A percentile compares a stretch with the other conserved stretches of the same genome.
Conservation (phyloP, 2,888 invertebrate species). For the Digitonthophagus gazella region DNA sequence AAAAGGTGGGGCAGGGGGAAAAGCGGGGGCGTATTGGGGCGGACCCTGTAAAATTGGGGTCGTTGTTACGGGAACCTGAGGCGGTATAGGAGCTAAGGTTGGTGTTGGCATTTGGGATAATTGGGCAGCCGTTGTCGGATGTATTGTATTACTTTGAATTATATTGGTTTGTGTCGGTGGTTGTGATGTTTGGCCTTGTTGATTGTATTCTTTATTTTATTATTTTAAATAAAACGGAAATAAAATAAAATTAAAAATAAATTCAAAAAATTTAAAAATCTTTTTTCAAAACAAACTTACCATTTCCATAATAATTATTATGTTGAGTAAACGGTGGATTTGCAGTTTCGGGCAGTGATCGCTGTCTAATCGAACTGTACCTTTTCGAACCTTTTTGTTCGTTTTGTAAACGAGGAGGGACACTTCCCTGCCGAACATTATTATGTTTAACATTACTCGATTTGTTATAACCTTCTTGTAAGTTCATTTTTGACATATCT, state of each 20-base stretch:
- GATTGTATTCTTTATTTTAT: constrained; percentile 40
- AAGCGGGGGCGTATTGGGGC: constrained; percentile 42
- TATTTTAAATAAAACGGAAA: not conserved
- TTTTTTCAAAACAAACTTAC: constrained; percentile 32
- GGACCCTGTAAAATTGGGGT: constrained; percentile 40
- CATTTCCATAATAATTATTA: constrained; percentile 45
- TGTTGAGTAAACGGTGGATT: constrained; percentile 43
- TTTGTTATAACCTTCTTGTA: constrained; percentile 39
- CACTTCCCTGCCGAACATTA: constrained; percentile 43
- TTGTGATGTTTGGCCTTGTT: constrained; percentile 33
- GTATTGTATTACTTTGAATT: constrained; percentile 27
- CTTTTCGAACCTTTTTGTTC: constrained; percentile 56
- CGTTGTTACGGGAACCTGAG: constrained; percentile 42
- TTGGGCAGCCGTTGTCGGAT: constrained; percentile 23
- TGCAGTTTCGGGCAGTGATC: constrained; percentile 58
- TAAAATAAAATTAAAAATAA: constrained; percentile 5
- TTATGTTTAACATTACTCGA: constrained; percentile 28
- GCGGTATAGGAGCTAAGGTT: constrained; percentile 30
- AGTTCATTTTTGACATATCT: constrained; percentile 43
- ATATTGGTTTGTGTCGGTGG: constrained; percentile 33
- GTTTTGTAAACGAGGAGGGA: constrained; percentile 47
- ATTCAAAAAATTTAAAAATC: constrained; percentile 1
- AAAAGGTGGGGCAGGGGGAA: constrained; percentile 45
- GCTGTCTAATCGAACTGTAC: constrained; percentile 57
- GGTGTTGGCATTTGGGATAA: constrained; percentile 26